Evolutionary conservation across 2,113 vertebrate genomes (phyloP).

Genomic region (Zeus faber): DNA sequence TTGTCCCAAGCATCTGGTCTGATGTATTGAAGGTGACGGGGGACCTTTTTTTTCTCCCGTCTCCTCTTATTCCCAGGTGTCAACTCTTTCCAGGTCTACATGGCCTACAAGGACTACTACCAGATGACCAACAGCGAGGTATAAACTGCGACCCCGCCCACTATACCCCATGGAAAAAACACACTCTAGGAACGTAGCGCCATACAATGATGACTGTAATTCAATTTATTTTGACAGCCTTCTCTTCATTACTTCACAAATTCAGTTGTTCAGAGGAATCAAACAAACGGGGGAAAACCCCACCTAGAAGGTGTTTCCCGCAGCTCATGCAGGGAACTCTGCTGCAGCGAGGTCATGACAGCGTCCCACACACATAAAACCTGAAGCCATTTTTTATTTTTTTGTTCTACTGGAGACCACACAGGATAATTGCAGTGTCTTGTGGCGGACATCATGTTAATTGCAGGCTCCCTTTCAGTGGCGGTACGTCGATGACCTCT

Average conservation of each 20-base stretch:
- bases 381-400: too few species aligned
- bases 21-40: too few species aligned
- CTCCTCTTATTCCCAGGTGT: constrained; percentile 74
- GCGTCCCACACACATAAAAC: constrained; percentile 34
- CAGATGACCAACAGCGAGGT: constrained; percentile 98
- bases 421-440: constrained; percentile 51
- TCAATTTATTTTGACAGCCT: neutral
- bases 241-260: neutral
- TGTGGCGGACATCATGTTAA: constrained; percentile 33
- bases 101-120: constrained; percentile 97
- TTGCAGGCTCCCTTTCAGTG: constrained; percentile 39
- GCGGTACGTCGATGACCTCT: constrained; percentile 16
- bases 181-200: neutral
- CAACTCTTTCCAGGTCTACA: constrained; percentile 97
- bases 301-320: too few species aligned
- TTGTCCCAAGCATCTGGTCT: too few species aligned
- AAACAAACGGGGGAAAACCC: neutral
- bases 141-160: constrained; percentile 10
- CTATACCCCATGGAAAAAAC: too few species aligned
- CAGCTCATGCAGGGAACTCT: neutral
- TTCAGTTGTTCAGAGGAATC: neutral
- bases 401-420: constrained; percentile 56
- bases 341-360: neutral
- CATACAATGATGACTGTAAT: neutral
- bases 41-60: neutral